A percentile compares a stretch with the other conserved stretches of the same genome.
These are phyloP conservation scores for Hermodice carunculata DNA, from an alignment of 2,888 invertebrate genomes.

Conservation along the genomic window DNA sequence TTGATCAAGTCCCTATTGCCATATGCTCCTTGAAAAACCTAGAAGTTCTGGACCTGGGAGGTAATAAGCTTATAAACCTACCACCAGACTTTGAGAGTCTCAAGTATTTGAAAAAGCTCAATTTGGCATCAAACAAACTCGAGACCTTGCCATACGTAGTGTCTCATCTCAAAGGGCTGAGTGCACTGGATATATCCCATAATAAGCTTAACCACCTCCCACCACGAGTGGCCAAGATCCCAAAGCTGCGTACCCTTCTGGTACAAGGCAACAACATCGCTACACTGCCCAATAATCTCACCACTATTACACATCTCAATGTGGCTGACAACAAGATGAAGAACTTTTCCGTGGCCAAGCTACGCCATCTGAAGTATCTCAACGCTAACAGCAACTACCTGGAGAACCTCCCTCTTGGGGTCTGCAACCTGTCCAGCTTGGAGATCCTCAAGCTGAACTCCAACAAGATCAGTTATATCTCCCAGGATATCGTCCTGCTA, in stretches of 20 bases:
- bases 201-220: conserved; percentile 59
- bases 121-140: conserved; percentile 58
- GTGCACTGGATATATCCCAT: conserved; percentile 58
- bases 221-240: conserved; percentile 40
- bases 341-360: conserved; percentile 57
- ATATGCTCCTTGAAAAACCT: conserved; percentile 36
- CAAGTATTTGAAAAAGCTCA: conserved; percentile 53
- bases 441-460: conserved; percentile 53
- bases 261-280: conserved; percentile 55
- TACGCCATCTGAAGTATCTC: conserved; percentile 55
- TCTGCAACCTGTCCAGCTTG: conserved; percentile 52
- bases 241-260: conserved; percentile 53
- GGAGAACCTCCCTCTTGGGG: conserved; percentile 58
- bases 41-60: conserved; percentile 33
- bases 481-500: conserved; percentile 59
- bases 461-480: conserved; percentile 58
- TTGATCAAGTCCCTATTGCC: conserved; percentile 53
- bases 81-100: conserved; percentile 59
- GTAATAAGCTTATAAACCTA: conserved; percentile 55
- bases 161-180: conserved; percentile 50
- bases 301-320: conserved; percentile 55
- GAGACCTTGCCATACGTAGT: conserved; percentile 53
- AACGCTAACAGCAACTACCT: conserved; percentile 57
- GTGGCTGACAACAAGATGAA: conserved; percentile 54
- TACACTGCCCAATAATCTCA: conserved; percentile 49